Base-by-base conservation (phyloP, 2,113 vertebrate genomes). In the Gallinago jamesoni region DNA sequence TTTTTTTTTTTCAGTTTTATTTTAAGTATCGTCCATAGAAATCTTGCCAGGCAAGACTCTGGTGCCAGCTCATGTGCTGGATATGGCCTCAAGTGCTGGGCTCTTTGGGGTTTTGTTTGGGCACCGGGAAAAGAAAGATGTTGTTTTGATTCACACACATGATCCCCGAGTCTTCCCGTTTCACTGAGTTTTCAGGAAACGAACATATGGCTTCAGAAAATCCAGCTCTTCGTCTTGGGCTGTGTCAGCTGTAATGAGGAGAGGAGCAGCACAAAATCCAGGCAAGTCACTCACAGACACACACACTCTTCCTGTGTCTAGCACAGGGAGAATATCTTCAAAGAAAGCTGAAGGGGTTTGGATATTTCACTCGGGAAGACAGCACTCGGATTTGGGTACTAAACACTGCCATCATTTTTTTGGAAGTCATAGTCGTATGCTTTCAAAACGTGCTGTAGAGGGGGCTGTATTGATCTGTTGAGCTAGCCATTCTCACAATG, bases 131-230 rank as follows among this genome's bases (percentile, higher is more conserved):
- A 35, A 86, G 37, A 92, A 70, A 21, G 63, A 70, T 21, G 1
- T 7, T 74, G n/a, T 90, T 96, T 94, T 70, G 14, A 14, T 84
- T 93, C 68, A 74, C 73, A 74, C 22, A 37, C 43, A 37, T 0
- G 1, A 22, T 78, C 33, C 43, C 19, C 0, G 0, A 90, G 69
- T 86, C 39, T 43, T 80, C 33, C 22, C 47, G 23, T 84, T 81
- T 45, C 27, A 27, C 43, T 23, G 27, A 78, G 56, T 77, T 95
- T 87, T 84, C 53, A 84, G 62, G 73, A 89, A 91, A 82, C 41
- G 15, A 96, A 87, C 86, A 89, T 94, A 94, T n/a, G 84, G 84
- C 73, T 94, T 89, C 5, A 6, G 69, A 89, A 88, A 62, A 91
- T 60, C 60, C 77, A 81, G 24, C 47, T 70, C 43, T 78, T 82